phyloP scores from a whole-genome alignment of 2,888 invertebrate species.

The Amiota communis region DNA sequence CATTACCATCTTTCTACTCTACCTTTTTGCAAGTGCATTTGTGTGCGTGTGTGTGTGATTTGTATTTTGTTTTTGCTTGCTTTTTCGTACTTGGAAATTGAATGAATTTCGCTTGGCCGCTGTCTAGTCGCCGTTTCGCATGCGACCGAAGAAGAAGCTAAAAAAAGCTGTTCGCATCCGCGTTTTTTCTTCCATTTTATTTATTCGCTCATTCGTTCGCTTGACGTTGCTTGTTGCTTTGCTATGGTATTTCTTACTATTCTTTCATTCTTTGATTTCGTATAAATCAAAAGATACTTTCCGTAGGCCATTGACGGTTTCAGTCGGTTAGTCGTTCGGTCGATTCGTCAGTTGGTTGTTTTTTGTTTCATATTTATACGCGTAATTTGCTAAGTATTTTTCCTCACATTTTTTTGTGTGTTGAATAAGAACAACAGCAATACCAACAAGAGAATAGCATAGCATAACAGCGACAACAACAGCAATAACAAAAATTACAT shows the following conservation, averaged over 20 bases:
- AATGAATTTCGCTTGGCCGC: slow-evolving; percentile 67
- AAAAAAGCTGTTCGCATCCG: slow-evolving; percentile 10
- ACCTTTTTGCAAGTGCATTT: background rate
- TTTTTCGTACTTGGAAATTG: slow-evolving; percentile 62
- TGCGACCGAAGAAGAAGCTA: slow-evolving; percentile 43
- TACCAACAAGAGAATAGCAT: no score
- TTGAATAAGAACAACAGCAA: no score
- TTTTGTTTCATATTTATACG: slow-evolving; percentile 29
- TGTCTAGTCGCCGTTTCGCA: slow-evolving; percentile 69
- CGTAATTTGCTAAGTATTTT: slow-evolving; percentile 4
- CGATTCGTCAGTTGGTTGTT: slow-evolving; percentile 6
- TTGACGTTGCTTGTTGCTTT: background rate
- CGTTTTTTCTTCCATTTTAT: background rate
- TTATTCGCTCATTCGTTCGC: background rate
- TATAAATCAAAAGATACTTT: no score
- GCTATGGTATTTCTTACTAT: no score
- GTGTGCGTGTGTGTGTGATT: slow-evolving; percentile 25
- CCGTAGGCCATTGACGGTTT: no score
- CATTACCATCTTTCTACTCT: slow-evolving; percentile 16
- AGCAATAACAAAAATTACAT: background rate
- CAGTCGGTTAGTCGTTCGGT: no score
- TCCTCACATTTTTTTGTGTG: no score
- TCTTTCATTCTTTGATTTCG: no score
- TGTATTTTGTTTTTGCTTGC: slow-evolving; percentile 16
- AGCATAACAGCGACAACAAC: background rate